These are phyloP conservation scores for Girardinus metallicus DNA, from an alignment of 2,797 vertebrate genomes.

Conservation along the genomic window DNA sequence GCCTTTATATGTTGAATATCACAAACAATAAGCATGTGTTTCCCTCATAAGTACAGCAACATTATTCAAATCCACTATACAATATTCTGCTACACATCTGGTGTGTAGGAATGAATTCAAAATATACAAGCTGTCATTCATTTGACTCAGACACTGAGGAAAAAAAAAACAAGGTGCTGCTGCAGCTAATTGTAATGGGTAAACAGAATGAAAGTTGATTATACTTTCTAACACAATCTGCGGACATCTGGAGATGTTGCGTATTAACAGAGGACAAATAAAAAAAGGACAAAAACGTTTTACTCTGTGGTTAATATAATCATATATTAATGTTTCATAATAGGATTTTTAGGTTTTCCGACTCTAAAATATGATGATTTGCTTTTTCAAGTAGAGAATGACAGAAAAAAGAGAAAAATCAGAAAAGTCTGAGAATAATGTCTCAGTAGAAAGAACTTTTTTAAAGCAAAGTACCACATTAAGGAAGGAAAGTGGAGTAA, in stretches of 20 bases:
- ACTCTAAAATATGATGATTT: not conserved
- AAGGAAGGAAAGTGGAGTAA: not conserved
- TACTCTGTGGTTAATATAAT: not conserved
- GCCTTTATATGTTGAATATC: not conserved
- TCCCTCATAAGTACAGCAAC: not conserved
- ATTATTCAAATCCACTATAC: no score
- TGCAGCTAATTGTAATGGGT: not conserved
- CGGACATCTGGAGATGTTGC: not conserved
- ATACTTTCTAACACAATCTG: not conserved
- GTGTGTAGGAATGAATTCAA: not conserved
- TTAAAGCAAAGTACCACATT: not conserved
- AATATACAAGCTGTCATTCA: not conserved
- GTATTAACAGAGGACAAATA: not conserved
- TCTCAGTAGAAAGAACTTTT: not conserved
- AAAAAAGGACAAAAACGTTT: not conserved
- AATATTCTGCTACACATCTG: not conserved
- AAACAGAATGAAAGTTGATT: not conserved
- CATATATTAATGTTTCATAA: not conserved
- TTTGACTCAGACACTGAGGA: not conserved
- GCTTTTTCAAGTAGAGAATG: not conserved
- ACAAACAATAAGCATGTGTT: not conserved
- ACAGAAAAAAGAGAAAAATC: not conserved
- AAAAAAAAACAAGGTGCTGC: not conserved
- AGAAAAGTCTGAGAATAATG: not conserved
- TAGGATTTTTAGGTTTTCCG: not conserved